phyloP scores from a whole-genome alignment of 1,140 invertebrate genomes.

The Tyrophagus putrescentiae region DNA sequence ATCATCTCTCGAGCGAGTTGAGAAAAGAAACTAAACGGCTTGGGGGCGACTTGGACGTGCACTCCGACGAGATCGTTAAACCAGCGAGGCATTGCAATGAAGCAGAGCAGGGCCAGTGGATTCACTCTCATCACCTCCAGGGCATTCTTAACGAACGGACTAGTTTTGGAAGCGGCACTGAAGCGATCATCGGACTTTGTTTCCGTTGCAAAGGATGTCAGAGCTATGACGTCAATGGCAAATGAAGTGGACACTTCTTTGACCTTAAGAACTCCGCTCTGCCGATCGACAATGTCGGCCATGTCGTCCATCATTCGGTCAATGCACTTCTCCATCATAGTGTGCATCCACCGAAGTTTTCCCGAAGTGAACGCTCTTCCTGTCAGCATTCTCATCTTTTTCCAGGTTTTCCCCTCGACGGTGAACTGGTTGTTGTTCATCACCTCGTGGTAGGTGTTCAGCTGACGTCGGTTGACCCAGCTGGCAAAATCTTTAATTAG shows the following conservation, averaged over 20 bases:
- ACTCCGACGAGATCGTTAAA: not conserved
- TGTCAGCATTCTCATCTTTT: not conserved
- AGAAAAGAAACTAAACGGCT: not conserved
- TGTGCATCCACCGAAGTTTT: no score
- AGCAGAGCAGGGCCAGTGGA: no score
- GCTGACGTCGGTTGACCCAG: not conserved
- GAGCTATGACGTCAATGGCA: not conserved
- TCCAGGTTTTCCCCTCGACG: not conserved
- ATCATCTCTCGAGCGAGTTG: not conserved
- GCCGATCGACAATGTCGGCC: not conserved
- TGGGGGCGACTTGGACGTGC: not conserved
- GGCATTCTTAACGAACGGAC: not conserved
- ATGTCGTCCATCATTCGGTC: no score
- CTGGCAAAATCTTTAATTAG: conserved; percentile 7
- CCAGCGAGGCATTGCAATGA: not conserved
- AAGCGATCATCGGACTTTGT: not conserved
- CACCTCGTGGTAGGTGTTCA: not conserved
- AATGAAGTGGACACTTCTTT: not conserved
- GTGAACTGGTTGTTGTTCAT: not conserved
- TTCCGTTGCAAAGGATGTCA: not conserved
- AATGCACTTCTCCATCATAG: no score
- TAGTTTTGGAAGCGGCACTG: not conserved
- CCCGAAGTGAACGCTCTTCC: not conserved
- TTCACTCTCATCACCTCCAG: not conserved
- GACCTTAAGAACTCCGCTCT: not conserved